phyloP scores from a whole-genome alignment of 2,797 vertebrate species.

The Ambastaia sidthimunki region DNA sequence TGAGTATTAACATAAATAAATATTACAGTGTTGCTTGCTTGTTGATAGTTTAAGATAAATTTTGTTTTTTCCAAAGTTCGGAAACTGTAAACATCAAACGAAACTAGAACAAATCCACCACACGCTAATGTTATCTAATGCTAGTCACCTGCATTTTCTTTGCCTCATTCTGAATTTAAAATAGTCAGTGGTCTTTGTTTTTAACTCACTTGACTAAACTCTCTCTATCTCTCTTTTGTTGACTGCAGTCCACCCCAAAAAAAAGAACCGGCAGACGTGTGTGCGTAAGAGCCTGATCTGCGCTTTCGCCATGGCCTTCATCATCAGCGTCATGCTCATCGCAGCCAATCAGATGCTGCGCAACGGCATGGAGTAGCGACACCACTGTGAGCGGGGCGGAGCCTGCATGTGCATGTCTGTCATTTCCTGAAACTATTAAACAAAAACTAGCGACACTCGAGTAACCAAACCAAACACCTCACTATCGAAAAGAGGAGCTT shows the following conservation, averaged over 20 bases:
- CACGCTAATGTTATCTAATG: not conserved
- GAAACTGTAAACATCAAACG: not conserved
- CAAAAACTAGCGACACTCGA: conserved; percentile 56
- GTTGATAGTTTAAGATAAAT: too few species aligned
- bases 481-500: conserved; percentile 47
- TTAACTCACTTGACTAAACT: conserved; percentile 13
- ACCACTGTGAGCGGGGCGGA: conserved; percentile 77
- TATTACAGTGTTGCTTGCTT: too few species aligned
- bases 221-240: not conserved
- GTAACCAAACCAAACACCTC: conserved; percentile 58
- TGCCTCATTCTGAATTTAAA: not conserved
- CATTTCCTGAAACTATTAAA: conserved; percentile 72
- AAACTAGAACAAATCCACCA: not conserved
- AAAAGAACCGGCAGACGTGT: conserved; percentile 93
- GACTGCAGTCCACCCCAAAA: conserved; percentile 76
- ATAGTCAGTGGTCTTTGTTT: not conserved
- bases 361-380: conserved; percentile 95
- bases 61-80: too few species aligned
- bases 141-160: conserved; percentile 9
- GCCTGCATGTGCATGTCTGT: conserved; percentile 86
- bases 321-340: conserved; percentile 99
- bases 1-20: too few species aligned
- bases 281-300: conserved; percentile 99
- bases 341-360: conserved; percentile 99
- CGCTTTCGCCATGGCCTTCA: conserved; percentile 99